Evolutionary conservation across 2,888 invertebrate genomes (phyloP).

Genomic region (Cataglyphis albicans): DNA sequence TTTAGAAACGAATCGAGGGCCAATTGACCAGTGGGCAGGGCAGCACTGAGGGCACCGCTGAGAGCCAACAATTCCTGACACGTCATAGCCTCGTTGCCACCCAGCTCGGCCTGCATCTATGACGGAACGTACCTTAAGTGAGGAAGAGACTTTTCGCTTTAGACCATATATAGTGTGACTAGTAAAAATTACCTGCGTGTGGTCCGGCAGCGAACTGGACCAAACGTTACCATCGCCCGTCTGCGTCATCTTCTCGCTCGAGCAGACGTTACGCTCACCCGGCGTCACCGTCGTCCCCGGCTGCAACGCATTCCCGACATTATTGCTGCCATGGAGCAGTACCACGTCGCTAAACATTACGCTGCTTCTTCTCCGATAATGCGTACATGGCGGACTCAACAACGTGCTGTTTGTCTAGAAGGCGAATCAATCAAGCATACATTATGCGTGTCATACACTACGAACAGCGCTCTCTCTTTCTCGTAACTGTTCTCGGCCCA

Average conservation of each 20-base stretch:
- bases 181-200: slow-evolving; percentile 78
- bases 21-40: slow-evolving; percentile 94
- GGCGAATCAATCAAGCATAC: slow-evolving; percentile 54
- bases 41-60: slow-evolving; percentile 96
- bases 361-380: slow-evolving; percentile 91
- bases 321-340: slow-evolving; percentile 89
- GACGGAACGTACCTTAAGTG: slow-evolving; percentile 37
- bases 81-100: slow-evolving; percentile 90
- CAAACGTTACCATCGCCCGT: slow-evolving; percentile 92
- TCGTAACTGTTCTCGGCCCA: slow-evolving; percentile 28
- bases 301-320: slow-evolving; percentile 83
- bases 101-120: slow-evolving; percentile 86
- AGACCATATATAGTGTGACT: not conserved
- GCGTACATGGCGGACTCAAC: slow-evolving; percentile 91
- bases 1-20: slow-evolving; percentile 94
- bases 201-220: slow-evolving; percentile 84
- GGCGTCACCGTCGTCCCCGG: slow-evolving; percentile 75
- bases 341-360: slow-evolving; percentile 96
- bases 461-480: slow-evolving; percentile 39
- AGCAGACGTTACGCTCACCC: slow-evolving; percentile 90
- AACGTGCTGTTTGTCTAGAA: slow-evolving; percentile 85
- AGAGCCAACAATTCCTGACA: slow-evolving; percentile 97
- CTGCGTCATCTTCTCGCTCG: slow-evolving; percentile 96
- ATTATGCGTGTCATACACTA: slow-evolving; percentile 36
- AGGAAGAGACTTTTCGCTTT: not conserved